Percentiles rank a stretch among this genome's conserved stretches.
phyloP scores from a whole-genome alignment of 2,888 invertebrate genomes.

The Eledona agricola region DNA sequence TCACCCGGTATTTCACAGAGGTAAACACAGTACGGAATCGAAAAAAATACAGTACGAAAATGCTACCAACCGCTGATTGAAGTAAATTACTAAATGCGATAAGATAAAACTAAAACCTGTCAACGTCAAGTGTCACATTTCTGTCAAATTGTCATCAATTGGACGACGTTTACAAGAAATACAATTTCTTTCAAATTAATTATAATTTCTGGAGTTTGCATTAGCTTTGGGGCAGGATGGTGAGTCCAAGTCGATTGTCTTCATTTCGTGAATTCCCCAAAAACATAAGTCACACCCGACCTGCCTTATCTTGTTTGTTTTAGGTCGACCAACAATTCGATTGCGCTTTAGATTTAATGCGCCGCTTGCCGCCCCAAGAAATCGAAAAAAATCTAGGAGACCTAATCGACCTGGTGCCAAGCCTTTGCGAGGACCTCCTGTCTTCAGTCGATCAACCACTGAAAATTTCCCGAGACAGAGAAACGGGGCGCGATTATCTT shows the following conservation, averaged over 20 bases:
- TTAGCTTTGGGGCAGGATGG: conserved; percentile 3
- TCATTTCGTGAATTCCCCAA: background rate
- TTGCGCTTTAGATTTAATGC: conserved; percentile 98
- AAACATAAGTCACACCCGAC: conserved; percentile 19
- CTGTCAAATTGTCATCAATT: conserved; percentile 21
- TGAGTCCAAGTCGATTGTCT: background rate
- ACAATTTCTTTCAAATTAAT: conserved; percentile 19
- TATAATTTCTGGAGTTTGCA: conserved; percentile 7
- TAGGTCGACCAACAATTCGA: conserved; percentile 97
- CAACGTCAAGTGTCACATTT: conserved; percentile 8
- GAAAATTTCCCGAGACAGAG: conserved; percentile 95
- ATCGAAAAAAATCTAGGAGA: conserved; percentile 98
- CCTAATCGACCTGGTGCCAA: conserved; percentile 95
- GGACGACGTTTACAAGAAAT: conserved; percentile 20
- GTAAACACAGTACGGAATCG: too few relatives aligned
- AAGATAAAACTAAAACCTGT: too few relatives aligned
- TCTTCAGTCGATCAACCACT: conserved; percentile 99
- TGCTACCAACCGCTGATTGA: too few relatives aligned
- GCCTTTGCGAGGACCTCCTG: conserved; percentile 94
- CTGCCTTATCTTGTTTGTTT: conserved; percentile 22
- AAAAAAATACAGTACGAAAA: too few relatives aligned
- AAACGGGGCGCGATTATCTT: conserved; percentile 95
- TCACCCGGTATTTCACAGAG: too few relatives aligned
- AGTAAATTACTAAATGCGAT: too few relatives aligned
- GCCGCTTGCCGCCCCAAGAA: conserved; percentile 98